phyloP scores from a whole-genome alignment of 1,140 invertebrate species.

The Atta texana region DNA sequence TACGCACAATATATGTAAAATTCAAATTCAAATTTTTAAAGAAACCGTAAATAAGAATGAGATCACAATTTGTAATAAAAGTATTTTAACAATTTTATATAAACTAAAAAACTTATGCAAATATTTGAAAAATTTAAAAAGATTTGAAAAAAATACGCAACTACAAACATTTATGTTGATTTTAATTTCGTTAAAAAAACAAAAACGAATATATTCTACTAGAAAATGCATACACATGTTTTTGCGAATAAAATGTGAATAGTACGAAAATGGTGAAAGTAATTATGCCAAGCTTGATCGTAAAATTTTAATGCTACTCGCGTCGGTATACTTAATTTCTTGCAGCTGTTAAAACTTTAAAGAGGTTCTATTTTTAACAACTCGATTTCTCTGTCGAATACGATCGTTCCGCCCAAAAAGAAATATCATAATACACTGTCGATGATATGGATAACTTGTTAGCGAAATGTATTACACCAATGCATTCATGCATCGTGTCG shows the following conservation, averaged over 20 bases:
- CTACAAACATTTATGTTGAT: constrained; percentile 4
- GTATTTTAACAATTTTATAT: background rate
- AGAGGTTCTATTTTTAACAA: constrained; percentile 14
- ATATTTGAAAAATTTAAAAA: background rate
- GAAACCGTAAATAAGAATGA: background rate
- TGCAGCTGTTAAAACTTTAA: constrained; percentile 19
- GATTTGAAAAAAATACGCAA: background rate
- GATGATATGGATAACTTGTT: constrained; percentile 58
- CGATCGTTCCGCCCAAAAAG: constrained; percentile 3
- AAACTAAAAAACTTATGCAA: background rate
- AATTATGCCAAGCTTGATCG: constrained; percentile 10
- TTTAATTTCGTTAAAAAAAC: background rate
- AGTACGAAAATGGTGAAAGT: constrained; percentile 33
- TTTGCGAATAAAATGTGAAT: constrained; percentile 30
- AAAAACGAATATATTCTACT: background rate
- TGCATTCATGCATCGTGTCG: constrained; percentile 35
- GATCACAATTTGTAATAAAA: background rate
- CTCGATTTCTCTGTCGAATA: constrained; percentile 8
- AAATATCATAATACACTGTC: constrained; percentile 14
- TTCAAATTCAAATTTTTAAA: background rate
- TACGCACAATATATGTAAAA: background rate
- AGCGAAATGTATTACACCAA: background rate
- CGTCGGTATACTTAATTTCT: constrained; percentile 50
- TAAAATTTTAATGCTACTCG: constrained; percentile 41
- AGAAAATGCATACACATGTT: constrained; percentile 6